Percentiles rank a stretch among this genome's conserved stretches.
Conservation (phyloP, 1,140 invertebrate genomes). For the Bombyx mandarina region DNA sequence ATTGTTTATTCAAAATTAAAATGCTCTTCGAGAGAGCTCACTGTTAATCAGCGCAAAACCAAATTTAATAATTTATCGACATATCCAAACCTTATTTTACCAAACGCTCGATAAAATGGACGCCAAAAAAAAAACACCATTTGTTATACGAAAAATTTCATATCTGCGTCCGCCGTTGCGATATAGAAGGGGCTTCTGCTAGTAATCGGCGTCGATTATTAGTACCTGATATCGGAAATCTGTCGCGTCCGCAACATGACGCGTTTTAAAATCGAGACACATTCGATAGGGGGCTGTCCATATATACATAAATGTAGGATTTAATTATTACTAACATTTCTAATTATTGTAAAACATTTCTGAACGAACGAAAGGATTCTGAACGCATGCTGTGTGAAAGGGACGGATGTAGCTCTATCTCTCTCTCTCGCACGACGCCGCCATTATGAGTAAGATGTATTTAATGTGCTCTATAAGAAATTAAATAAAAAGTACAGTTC, state of each 20-base stretch:
- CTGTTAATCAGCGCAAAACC: too few relatives aligned
- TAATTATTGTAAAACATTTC: too few relatives aligned
- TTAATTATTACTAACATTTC: neutral
- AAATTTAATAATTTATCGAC: too few relatives aligned
- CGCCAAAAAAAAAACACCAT: neutral
- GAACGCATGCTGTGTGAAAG: too few relatives aligned
- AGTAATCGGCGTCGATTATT: slow-evolving; percentile 50
- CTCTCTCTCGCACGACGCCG: too few relatives aligned
- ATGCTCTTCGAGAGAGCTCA: too few relatives aligned
- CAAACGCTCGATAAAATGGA: neutral
- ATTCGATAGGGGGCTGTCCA: neutral
- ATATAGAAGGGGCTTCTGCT: slow-evolving; percentile 27
- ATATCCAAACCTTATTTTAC: neutral
- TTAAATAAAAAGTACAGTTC: too few relatives aligned
- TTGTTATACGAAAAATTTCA: neutral
- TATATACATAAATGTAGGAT: slow-evolving; percentile 1
- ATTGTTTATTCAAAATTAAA: too few relatives aligned
- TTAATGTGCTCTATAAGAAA: too few relatives aligned
- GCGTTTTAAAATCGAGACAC: slow-evolving; percentile 35
- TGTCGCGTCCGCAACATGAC: slow-evolving; percentile 48
- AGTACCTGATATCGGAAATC: slow-evolving; percentile 56
- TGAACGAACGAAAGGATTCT: too few relatives aligned
- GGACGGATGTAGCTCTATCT: too few relatives aligned
- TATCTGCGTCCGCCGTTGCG: slow-evolving; percentile 6
- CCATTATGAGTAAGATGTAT: too few relatives aligned